phyloP scores from a whole-genome alignment of 2,797 vertebrate genomes.

The Tachyglossus aculeatus region DNA sequence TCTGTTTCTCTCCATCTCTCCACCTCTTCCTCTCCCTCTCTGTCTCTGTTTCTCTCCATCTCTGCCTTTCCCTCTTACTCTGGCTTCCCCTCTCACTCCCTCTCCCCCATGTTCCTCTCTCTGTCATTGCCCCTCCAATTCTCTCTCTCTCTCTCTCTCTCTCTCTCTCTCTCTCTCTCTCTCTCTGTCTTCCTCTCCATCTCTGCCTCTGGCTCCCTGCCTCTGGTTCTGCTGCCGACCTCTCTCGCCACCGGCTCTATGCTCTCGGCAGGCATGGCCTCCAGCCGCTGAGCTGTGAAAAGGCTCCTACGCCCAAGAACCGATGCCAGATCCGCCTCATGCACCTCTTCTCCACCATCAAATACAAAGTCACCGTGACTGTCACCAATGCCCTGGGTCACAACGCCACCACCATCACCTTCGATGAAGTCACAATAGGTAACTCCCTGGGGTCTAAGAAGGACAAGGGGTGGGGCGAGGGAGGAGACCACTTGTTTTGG shows the following conservation, averaged over 20 bases:
- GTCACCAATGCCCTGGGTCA: constrained; percentile 90
- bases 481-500: no score
- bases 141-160: constrained; percentile 16
- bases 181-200: no score
- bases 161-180: no score
- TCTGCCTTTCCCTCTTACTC: no score
- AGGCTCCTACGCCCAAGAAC: constrained; percentile 89
- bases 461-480: constrained; percentile 10
- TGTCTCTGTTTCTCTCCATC: no score
- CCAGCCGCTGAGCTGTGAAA: constrained; percentile 86
- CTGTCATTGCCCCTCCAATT: no score
- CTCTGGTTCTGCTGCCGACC: no score
- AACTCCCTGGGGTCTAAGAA: constrained; percentile 51
- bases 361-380: constrained; percentile 92
- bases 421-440: constrained; percentile 94
- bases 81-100: no score
- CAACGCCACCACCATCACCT: constrained; percentile 79
- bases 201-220: not conserved
- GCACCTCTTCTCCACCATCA: constrained; percentile 91
- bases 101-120: no score
- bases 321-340: constrained; percentile 91
- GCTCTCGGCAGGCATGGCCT: constrained; percentile 88
- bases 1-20: constrained; percentile 19
- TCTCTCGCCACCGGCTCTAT: no score
- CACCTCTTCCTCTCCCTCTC: not conserved